A percentile compares a stretch with the other conserved stretches of the same genome.
phyloP scores from a whole-genome alignment of 2,888 invertebrate species.

The Epirrhoe alternata region DNA sequence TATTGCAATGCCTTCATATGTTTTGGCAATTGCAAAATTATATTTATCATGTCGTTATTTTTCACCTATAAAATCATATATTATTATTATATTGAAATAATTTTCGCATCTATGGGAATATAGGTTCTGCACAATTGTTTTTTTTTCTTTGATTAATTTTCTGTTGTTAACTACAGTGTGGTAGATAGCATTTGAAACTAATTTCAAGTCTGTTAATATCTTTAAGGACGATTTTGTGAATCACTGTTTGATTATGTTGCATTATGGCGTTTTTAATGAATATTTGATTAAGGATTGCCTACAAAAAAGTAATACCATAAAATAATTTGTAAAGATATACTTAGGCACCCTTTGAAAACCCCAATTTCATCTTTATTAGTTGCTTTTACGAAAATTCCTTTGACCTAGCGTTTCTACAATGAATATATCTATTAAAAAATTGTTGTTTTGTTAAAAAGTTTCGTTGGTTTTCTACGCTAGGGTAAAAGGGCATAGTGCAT shows the following conservation, averaged over 20 bases:
- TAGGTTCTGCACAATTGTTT: constrained; percentile 16
- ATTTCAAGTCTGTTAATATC: not conserved
- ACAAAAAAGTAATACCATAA: not conserved
- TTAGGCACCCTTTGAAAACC: not conserved
- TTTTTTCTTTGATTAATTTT: constrained; percentile 2
- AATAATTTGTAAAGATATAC: not conserved
- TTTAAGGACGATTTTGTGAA: not conserved
- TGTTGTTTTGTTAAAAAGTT: not conserved
- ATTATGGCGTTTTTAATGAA: too few species aligned
- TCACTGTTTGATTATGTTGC: too few species aligned
- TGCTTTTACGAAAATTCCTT: constrained; percentile 19
- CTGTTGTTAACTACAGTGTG: constrained; percentile 38
- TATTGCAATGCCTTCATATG: constrained; percentile 76
- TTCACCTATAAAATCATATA: constrained; percentile 75
- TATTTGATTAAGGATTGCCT: too few species aligned
- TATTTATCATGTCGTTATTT: constrained; percentile 48
- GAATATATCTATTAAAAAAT: not conserved
- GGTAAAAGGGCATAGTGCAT: constrained; percentile 21
- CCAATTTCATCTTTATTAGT: constrained; percentile 5
- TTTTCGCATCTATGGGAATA: constrained; percentile 32
- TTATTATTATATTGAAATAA: constrained; percentile 48
- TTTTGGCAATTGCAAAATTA: constrained; percentile 64
- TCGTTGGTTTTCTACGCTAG: not conserved
- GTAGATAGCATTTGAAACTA: constrained; percentile 40
- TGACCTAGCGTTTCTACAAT: constrained; percentile 14